These are phyloP conservation scores for Cyclina sinensis DNA, from an alignment of 1,140 invertebrate species.

Conservation along the genomic window DNA sequence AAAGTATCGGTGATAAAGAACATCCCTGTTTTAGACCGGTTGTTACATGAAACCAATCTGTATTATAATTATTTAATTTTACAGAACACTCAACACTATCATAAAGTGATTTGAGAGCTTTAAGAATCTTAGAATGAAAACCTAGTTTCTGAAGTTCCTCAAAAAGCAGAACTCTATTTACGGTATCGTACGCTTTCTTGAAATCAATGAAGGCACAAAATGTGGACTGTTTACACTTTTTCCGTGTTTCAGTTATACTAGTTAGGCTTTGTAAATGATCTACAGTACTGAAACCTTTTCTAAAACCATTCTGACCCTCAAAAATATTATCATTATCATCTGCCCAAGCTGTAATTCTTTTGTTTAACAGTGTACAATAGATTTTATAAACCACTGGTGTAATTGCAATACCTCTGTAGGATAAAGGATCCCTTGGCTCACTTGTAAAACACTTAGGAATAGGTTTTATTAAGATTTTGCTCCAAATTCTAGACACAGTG, in stretches of 20 bases:
- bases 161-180: not conserved
- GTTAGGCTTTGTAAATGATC: constrained; percentile 6
- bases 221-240: not conserved
- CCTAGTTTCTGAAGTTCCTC: not conserved
- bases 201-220: constrained; percentile 35
- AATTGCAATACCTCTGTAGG: constrained; percentile 33
- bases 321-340: not conserved
- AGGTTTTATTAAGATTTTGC: constrained; percentile 15
- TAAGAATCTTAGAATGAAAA: not conserved
- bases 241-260: constrained; percentile 37
- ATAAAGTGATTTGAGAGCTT: constrained; percentile 8
- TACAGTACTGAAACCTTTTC: constrained; percentile 18
- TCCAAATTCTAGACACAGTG: not conserved
- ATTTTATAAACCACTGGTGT: constrained; percentile 13
- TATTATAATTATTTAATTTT: too few species aligned
- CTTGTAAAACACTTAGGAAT: constrained; percentile 22
- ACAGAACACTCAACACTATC: too few species aligned
- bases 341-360: not conserved
- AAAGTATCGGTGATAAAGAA: too few species aligned
- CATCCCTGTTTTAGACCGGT: too few species aligned
- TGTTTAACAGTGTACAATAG: constrained; percentile 31
- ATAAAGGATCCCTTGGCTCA: constrained; percentile 33
- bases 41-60: too few species aligned
- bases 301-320: constrained; percentile 46
- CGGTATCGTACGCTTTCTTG: not conserved